Evolutionary conservation across 2,113 vertebrate genomes (phyloP).

Genomic region (Equus quagga): DNA sequence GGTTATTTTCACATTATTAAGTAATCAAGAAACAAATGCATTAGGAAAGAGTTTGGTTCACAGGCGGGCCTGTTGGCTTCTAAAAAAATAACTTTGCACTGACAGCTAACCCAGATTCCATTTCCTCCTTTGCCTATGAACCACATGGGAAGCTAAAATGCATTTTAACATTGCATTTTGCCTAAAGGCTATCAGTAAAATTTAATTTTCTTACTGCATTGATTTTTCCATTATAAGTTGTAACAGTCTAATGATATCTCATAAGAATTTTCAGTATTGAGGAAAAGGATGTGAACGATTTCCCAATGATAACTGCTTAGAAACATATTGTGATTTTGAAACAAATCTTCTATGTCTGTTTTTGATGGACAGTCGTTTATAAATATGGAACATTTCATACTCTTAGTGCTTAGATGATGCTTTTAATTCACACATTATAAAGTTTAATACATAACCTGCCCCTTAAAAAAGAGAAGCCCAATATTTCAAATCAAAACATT

Average conservation of each 20-base stretch:
- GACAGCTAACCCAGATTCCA: conserved; percentile 90
- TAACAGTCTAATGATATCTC: conserved; percentile 93
- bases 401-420: not conserved
- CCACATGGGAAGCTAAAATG: conserved; percentile 94
- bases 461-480: conserved; percentile 29
- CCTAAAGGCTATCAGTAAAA: conserved; percentile 97
- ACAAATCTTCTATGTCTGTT: conserved; percentile 66
- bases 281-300: conserved; percentile 86
- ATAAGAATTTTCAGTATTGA: conserved; percentile 88
- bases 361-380: conserved; percentile 60
- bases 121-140: conserved; percentile 89
- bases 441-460: not conserved
- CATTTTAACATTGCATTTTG: conserved; percentile 97
- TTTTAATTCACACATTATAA: conserved; percentile 27
- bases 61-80: conserved; percentile 80
- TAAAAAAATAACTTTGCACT: conserved; percentile 84
- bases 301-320: conserved; percentile 81
- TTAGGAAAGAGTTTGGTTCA: conserved; percentile 89
- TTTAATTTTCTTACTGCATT: conserved; percentile 98
- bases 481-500: conserved; percentile 68
- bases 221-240: conserved; percentile 95
- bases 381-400: conserved; percentile 28
- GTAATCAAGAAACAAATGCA: conserved; percentile 91
- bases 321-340: conserved; percentile 75
- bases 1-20: conserved; percentile 93